phyloP scores from a whole-genome alignment of 2,113 vertebrate genomes.

The Tachysurus fulvidraco region DNA sequence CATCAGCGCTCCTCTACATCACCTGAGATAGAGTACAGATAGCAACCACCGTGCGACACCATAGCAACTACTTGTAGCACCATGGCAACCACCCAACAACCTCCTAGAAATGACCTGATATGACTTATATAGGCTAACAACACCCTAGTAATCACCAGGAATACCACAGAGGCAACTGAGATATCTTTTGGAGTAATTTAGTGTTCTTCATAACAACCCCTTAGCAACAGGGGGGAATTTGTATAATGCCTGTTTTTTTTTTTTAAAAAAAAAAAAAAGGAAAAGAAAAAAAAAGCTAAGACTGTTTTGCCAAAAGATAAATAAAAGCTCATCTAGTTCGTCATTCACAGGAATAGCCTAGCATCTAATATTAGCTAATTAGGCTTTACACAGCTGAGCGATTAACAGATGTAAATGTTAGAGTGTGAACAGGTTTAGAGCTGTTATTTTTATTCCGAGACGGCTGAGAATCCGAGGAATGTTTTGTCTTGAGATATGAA shows the following conservation, averaged over 20 bases:
- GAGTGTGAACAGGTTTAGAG: background rate
- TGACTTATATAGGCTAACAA: background rate
- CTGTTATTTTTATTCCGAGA: background rate
- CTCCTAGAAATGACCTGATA: background rate
- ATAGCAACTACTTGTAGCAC: background rate
- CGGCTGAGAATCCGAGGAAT: background rate
- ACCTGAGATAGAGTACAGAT: too few relatives aligned
- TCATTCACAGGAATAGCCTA: background rate
- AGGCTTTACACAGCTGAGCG: background rate
- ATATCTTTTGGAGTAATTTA: background rate
- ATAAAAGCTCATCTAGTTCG: background rate
- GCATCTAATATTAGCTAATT: background rate
- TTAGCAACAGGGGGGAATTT: background rate
- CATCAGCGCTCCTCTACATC: too few relatives aligned
- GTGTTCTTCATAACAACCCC: background rate
- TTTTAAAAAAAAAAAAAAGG: too few relatives aligned
- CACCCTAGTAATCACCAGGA: background rate
- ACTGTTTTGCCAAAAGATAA: background rate
- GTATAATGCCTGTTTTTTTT: background rate
- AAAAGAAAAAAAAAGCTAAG: background rate
- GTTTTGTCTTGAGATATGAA: background rate
- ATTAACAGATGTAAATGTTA: background rate
- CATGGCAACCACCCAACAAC: background rate
- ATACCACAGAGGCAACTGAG: background rate
- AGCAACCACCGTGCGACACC: background rate